phyloP scores from a whole-genome alignment of 2,797 vertebrate genomes.

The Xenopus petersii region DNA sequence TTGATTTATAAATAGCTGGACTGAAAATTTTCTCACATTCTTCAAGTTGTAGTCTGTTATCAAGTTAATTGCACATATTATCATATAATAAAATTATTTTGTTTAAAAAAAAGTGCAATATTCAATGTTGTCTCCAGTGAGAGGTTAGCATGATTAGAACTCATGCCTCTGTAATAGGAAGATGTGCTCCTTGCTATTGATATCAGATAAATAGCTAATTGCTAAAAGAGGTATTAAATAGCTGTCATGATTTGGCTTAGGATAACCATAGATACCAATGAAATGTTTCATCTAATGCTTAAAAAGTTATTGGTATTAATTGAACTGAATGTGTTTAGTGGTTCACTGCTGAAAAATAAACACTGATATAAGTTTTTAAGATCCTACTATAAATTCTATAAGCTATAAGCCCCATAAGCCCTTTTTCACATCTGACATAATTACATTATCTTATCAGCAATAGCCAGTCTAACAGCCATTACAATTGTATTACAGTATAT shows the following conservation, averaged over 20 bases:
- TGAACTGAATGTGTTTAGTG: too few relatives aligned
- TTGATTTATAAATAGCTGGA: neutral
- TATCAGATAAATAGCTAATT: slow-evolving; percentile 15
- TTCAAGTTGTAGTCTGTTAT: neutral
- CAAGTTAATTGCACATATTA: neutral
- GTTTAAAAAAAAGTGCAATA: neutral
- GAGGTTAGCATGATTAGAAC: neutral
- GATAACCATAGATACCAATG: too few relatives aligned
- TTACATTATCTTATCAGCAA: too few relatives aligned
- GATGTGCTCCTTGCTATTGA: slow-evolving; percentile 4
- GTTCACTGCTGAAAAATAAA: too few relatives aligned
- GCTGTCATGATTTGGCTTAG: neutral
- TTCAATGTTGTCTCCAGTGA: neutral
- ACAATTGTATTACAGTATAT: too few relatives aligned
- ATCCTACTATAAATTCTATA: too few relatives aligned
- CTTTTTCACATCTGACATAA: too few relatives aligned
- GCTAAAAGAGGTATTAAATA: slow-evolving; percentile 1
- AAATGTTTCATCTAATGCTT: too few relatives aligned
- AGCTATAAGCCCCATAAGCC: too few relatives aligned
- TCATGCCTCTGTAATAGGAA: neutral
- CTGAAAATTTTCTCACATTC: neutral
- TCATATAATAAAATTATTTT: neutral
- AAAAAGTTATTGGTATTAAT: too few relatives aligned
- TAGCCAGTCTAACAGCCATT: too few relatives aligned
- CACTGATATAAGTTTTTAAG: too few relatives aligned